Conservation (phyloP, 2,888 invertebrate genomes). For the Netelia inedita region DNA sequence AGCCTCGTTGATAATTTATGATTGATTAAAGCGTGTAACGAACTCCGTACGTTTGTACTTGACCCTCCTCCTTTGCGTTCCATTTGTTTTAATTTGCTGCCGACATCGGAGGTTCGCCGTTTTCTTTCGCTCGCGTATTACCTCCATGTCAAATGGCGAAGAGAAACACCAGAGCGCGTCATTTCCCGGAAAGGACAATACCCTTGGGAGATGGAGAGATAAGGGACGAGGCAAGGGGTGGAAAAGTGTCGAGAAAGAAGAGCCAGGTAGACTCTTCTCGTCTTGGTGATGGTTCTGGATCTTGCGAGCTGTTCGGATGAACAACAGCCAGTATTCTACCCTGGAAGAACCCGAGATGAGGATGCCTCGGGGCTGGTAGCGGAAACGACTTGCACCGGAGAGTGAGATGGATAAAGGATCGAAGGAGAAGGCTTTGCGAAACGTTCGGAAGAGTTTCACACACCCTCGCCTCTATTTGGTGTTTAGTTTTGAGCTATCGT, state of each 20-base stretch:
- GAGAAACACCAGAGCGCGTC: neutral
- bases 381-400: conserved; percentile 59
- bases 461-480: conserved; percentile 40
- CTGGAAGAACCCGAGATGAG: conserved; percentile 40
- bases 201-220: conserved; percentile 13
- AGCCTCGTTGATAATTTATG: too few species aligned
- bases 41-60: conserved; percentile 7
- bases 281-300: conserved; percentile 17
- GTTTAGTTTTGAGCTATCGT: conserved; percentile 55
- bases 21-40: conserved; percentile 33
- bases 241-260: conserved; percentile 22
- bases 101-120: neutral
- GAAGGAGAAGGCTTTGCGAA: conserved; percentile 21
- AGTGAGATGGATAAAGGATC: conserved; percentile 28
- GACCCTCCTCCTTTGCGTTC: neutral
- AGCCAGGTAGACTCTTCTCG: conserved; percentile 4
- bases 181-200: conserved; percentile 38
- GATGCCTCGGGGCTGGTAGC: conserved; percentile 37
- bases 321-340: conserved; percentile 25
- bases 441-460: conserved; percentile 18
- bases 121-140: conserved; percentile 18
- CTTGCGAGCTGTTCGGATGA: conserved; percentile 45
- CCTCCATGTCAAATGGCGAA: conserved; percentile 23
- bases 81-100: conserved; percentile 12
- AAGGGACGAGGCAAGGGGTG: neutral